Conservation (phyloP, 2,797 vertebrate genomes). For the Acanthis flammea region DNA sequence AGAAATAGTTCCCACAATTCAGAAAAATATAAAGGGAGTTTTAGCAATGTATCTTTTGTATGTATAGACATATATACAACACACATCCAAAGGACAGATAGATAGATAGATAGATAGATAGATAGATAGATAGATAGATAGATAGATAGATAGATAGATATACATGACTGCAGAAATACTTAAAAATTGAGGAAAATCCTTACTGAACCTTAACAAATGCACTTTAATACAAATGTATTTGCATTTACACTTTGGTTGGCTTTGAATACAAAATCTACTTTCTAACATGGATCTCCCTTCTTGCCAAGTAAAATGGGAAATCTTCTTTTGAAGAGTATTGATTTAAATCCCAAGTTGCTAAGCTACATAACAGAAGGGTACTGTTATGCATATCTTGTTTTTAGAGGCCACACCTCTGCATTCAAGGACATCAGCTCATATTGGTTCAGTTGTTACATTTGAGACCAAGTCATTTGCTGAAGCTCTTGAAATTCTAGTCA, state of each 20-base stretch:
- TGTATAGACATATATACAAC: not conserved
- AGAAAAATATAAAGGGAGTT: not conserved
- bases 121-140: not conserved
- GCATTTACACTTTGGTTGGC: not conserved
- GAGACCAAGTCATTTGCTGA: not conserved
- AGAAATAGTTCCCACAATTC: not conserved
- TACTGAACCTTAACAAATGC: not conserved
- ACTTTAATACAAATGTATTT: not conserved
- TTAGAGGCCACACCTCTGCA: not conserved
- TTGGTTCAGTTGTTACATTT: not conserved
- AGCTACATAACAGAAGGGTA: not conserved
- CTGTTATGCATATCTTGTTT: not conserved
- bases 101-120: not conserved
- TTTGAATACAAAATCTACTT: not conserved
- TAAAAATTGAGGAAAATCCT: not conserved
- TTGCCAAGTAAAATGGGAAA: constrained; percentile 11
- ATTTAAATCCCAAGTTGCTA: not conserved
- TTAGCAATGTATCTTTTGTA: not conserved
- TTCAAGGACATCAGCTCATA: not conserved
- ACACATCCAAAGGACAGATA: not conserved
- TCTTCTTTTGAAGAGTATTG: not conserved
- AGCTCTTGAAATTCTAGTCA: not conserved
- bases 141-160: not conserved
- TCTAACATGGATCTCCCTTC: not conserved
- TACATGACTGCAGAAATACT: not conserved